phyloP scores from a whole-genome alignment of 1,140 invertebrate species.

The Cyclargus thomasi region DNA sequence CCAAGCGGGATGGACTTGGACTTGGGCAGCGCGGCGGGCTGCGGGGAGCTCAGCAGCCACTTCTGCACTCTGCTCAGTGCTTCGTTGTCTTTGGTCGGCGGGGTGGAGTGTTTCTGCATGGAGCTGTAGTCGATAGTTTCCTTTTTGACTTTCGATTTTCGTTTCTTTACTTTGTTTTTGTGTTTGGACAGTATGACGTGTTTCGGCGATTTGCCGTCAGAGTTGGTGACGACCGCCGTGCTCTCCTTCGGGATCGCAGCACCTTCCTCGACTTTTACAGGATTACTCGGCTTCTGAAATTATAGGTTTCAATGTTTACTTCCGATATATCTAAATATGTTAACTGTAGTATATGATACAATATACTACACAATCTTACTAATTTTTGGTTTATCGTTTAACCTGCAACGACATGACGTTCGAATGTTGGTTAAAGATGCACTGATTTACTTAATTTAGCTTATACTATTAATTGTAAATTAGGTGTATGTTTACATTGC shows the following conservation, averaged over 20 bases:
- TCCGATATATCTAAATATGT: not conserved
- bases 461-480: too few relatives aligned
- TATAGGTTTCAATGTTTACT: too few relatives aligned
- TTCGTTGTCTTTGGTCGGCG: constrained; percentile 76
- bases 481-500: too few relatives aligned
- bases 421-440: too few relatives aligned
- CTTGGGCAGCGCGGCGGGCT: constrained; percentile 75
- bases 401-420: too few relatives aligned
- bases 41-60: constrained; percentile 87
- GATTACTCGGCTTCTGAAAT: constrained; percentile 56
- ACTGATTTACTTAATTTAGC: not conserved
- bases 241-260: constrained; percentile 58
- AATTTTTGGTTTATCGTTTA: too few relatives aligned
- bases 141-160: constrained; percentile 74
- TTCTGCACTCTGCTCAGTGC: constrained; percentile 88
- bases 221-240: constrained; percentile 55
- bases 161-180: constrained; percentile 67
- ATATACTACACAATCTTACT: not conserved
- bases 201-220: constrained; percentile 69
- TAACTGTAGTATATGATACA: too few relatives aligned
- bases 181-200: constrained; percentile 66
- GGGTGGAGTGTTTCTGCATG: constrained; percentile 75
- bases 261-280: constrained; percentile 50
- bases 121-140: constrained; percentile 88
- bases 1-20: constrained; percentile 84